Base-by-base conservation (phyloP, 2,113 vertebrate genomes). In the Atlantisia rogersi region DNA sequence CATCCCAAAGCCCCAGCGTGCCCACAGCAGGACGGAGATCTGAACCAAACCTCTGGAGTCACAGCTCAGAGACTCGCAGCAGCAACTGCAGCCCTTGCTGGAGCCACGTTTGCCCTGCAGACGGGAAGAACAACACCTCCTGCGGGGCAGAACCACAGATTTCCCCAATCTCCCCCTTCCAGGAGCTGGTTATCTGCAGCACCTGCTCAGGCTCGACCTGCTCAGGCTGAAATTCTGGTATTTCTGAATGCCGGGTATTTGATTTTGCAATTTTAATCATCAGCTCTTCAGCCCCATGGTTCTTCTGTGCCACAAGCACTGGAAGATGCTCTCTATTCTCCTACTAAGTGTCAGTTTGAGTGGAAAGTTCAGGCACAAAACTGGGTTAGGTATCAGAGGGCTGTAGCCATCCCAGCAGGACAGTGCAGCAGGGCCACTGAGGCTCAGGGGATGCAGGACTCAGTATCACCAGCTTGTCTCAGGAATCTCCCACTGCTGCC, bases 151-250 rank as follows among this genome's bases (percentile, higher is more conserved):
- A 26, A 35, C 26, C 39, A 10, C 1, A 48, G 56, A 13, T 10
- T 6, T 53, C 79, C 89, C 79, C 39, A 25, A 69, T 25, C 58
- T 62, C 29, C 81, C 92, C 52, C 19, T 18, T 8, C 8, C 39
- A 3, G 20, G 71, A 35, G 37, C 84, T 2, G 13, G 17, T 79
- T 73, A 48, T 73, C 91, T 67, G 88, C 87, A 58, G 88, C 86
- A n/a, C 82, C 44, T 46, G 44, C 44, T 46, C 48, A 44, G 1
- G 46, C 86, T 81, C 60, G 10, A 77, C 95, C 94, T 90, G 96
- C 94, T 83, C n/a, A 7, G 91, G 96, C 90, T 86, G 93, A 94
- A 96, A 88, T 77, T 90, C 96, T 74, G 93, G 91, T 92, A 39
- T 74, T 88, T 88, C 90, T 76, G 52, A 96, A 35, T 59, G 11